These are phyloP conservation scores for Lasiurus borealis DNA, from an alignment of 2,113 vertebrate species.

Conservation along the genomic window DNA sequence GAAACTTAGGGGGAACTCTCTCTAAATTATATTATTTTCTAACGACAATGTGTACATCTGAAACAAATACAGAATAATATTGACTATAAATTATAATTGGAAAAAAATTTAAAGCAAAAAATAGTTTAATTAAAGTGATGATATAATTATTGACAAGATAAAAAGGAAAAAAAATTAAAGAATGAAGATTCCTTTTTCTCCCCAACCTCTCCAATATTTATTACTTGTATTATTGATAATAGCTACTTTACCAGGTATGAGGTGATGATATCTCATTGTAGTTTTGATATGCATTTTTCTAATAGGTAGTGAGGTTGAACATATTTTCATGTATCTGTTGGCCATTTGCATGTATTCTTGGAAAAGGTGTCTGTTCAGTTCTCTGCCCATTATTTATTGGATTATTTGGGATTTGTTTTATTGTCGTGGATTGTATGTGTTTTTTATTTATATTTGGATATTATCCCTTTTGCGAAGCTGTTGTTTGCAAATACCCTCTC, in stretches of 20 bases:
- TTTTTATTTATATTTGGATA: no score
- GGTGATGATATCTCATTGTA: background rate
- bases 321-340: background rate
- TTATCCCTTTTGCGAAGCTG: no score
- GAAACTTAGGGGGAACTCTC: background rate
- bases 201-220: no score
- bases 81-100: background rate
- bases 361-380: no score
- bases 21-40: background rate
- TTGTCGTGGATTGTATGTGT: no score
- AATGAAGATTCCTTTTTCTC: background rate
- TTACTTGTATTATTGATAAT: no score
- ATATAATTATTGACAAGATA: background rate
- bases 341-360: no score
- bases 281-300: background rate
- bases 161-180: background rate
- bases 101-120: background rate
- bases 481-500: no score
- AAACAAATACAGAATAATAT: background rate
- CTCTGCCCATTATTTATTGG: no score
- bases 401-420: no score
- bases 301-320: background rate
- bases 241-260: background rate
- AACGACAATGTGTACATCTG: background rate
- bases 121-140: background rate